Base-by-base conservation (phyloP, 2,888 invertebrate genomes). In the Byasa hedistus region DNA sequence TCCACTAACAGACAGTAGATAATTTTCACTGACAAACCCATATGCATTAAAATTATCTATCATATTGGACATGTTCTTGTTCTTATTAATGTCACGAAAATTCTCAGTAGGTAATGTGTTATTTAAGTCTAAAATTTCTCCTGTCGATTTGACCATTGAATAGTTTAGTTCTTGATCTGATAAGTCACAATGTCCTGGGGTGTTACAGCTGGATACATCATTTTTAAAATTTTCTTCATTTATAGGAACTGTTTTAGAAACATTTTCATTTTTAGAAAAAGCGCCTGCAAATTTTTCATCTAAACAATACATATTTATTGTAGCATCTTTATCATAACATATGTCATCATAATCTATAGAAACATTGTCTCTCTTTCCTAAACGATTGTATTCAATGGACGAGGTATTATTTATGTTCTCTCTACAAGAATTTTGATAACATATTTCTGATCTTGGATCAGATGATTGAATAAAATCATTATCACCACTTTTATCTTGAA, bases 131-230 rank as follows among this genome's bases (percentile, higher is more conserved):
- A 80, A 77, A 73, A 82, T 73, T 3, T 82, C 77, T 68, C 74
- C 59, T 68, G 72, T 81, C 2, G 84, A 83, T 71, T 83, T 75
- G 65, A 90, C 85, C 59, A 93, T 79, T 0, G 94, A 94, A 82
- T 94, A 94, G 75, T 94, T 93, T 24, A 94, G 82, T 85, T 95
- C 94, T 72, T 93, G 93, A 75, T 95, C 94, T 56, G 92, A 92
- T 68, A 93, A 83, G 69, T 83, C 78, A 72, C 89, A 87, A 57
- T 79, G 73, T 73, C 83, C 80, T 15, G 81, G 81, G 64, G 73
- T 71, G 71, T 82, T 86, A 2, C 72, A 74, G 70, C 71, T 75
- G n/a, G 66, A 62, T 64, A 44, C 54, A 64, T 75, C 70, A 60
- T 69, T 69, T 57, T 59, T 58, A 8, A 66, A 68, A 55, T 39